These are phyloP conservation scores for Menidia menidia DNA, from an alignment of 2,797 vertebrate genomes.

Conservation along the genomic window DNA sequence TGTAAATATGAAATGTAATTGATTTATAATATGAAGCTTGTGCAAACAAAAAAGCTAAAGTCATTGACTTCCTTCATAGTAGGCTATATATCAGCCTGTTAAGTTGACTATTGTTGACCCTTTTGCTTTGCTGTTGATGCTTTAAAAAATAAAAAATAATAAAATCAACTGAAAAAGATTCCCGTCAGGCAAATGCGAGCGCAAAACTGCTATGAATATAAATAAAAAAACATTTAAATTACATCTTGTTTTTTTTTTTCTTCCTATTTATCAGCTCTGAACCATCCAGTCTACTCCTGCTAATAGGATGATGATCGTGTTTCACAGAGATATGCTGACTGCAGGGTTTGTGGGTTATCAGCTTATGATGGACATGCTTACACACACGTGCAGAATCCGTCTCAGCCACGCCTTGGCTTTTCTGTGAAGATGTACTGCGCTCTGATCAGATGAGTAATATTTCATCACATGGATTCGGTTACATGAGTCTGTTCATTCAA, in stretches of 20 bases:
- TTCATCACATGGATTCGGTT: not conserved
- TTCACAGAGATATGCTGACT: slow-evolving; percentile 79
- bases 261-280: not conserved
- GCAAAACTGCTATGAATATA: too few relatives aligned
- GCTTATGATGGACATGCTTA: slow-evolving; percentile 65
- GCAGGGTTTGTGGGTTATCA: slow-evolving; percentile 68
- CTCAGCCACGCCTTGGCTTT: not conserved
- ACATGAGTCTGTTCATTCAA: not conserved
- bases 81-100: too few relatives aligned
- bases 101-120: too few relatives aligned
- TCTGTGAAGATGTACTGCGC: slow-evolving; percentile 1
- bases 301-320: slow-evolving; percentile 77
- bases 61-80: too few relatives aligned
- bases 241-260: not conserved
- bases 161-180: too few relatives aligned
- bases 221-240: too few relatives aligned
- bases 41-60: too few relatives aligned
- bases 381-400: not conserved
- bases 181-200: too few relatives aligned
- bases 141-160: too few relatives aligned
- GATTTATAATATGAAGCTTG: too few relatives aligned
- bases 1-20: too few relatives aligned
- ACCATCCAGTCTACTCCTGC: not conserved
- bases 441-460: not conserved
- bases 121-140: too few relatives aligned